Conservation (phyloP, 2,797 vertebrate species). For the Bucorvus abyssinicus region DNA sequence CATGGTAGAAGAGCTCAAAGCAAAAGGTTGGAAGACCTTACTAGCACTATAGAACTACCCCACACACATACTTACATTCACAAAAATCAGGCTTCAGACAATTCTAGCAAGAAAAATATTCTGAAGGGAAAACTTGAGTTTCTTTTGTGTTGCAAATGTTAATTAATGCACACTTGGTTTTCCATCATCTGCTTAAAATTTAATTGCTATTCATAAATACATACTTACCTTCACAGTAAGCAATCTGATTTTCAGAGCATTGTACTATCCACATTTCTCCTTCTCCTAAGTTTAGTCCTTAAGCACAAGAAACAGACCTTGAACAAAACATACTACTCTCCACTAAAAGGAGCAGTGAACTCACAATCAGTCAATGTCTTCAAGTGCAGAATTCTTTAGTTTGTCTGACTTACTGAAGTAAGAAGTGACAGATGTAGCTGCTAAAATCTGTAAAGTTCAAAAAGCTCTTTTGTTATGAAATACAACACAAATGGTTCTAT, state of each 20-base stretch:
- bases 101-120: neutral
- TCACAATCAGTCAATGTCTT: neutral
- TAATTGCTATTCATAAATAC: neutral
- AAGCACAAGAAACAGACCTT: neutral
- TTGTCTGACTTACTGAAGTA: neutral
- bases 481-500: neutral
- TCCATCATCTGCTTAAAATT: neutral
- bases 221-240: neutral
- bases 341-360: neutral
- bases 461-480: neutral
- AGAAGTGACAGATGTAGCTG: neutral
- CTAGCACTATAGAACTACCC: neutral
- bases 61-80: neutral
- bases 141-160: neutral
- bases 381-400: neutral
- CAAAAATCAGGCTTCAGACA: accelerated
- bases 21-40: neutral
- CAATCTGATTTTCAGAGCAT: neutral
- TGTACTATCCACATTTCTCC: neutral
- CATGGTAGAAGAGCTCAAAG: neutral
- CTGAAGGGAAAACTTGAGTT: neutral
- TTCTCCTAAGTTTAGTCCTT: neutral
- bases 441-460: neutral
- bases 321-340: neutral
- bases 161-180: neutral